Conservation (phyloP, 2,888 invertebrate species). For the Diaphora mendica region DNA sequence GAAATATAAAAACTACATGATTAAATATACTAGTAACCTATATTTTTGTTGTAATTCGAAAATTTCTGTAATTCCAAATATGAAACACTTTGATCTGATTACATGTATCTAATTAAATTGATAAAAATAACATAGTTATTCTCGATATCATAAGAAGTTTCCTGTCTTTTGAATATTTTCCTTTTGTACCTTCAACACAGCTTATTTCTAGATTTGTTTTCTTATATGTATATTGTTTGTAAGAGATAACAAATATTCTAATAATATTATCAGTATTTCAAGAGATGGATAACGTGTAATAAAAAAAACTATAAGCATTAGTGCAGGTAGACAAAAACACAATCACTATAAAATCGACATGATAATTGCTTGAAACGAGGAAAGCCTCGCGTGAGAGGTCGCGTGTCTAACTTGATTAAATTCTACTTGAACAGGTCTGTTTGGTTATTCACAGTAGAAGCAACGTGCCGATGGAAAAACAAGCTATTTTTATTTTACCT, state of each 20-base stretch:
- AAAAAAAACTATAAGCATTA: conserved; percentile 9
- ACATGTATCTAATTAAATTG: background rate
- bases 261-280: background rate
- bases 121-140: background rate
- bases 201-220: background rate
- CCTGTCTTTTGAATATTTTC: background rate
- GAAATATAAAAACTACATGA: no score
- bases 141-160: background rate
- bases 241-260: background rate
- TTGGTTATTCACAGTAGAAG: conserved; percentile 55
- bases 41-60: no score
- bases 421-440: conserved; percentile 57
- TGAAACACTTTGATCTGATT: background rate
- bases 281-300: background rate
- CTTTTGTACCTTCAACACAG: background rate
- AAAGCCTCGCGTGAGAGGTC: conserved; percentile 54
- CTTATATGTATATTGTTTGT: background rate
- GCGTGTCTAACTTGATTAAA: conserved; percentile 64
- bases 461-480: conserved; percentile 53
- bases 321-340: conserved; percentile 49
- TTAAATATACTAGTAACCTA: no score
- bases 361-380: conserved; percentile 58
- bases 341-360: conserved; percentile 57
- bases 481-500: conserved; percentile 46
- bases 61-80: background rate